Percentiles rank a stretch among this genome's conserved stretches.
phyloP scores from a whole-genome alignment of 2,797 vertebrate genomes.

The Emydoidea blandingii region DNA sequence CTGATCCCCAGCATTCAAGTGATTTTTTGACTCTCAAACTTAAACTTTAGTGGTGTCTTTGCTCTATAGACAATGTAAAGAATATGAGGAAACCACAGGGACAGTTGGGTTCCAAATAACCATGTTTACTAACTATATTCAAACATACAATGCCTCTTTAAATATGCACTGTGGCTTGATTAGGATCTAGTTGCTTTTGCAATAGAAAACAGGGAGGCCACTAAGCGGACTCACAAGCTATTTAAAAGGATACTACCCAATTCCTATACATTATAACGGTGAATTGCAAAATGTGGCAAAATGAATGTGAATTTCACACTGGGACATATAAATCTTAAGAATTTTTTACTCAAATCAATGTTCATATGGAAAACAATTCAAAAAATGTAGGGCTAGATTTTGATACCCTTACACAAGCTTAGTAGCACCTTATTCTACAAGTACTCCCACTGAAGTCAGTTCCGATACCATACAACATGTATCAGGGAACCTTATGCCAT shows the following conservation, averaged over 20 bases:
- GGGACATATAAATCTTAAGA: background rate
- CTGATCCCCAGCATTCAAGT: background rate
- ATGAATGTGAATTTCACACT: background rate
- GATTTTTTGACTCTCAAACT: background rate
- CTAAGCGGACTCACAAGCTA: background rate
- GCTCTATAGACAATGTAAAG: background rate
- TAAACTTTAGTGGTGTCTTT: background rate
- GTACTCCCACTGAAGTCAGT: background rate
- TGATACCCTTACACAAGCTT: background rate
- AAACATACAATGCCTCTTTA: background rate
- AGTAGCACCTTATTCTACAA: background rate
- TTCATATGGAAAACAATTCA: background rate
- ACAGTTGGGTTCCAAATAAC: slow-evolving; percentile 1
- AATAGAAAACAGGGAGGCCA: background rate
- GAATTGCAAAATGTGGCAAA: background rate
- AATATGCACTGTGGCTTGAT: background rate
- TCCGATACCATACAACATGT: background rate
- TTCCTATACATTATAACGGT: background rate
- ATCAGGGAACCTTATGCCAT: slow-evolving; percentile 2
- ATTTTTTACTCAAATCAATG: background rate
- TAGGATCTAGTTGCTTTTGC: background rate
- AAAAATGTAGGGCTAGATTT: background rate
- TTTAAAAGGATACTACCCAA: background rate
- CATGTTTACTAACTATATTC: background rate
- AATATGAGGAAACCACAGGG: background rate